These are phyloP conservation scores for Ardeotis arabs DNA, from an alignment of 2,113 vertebrate species.

Conservation along the genomic window DNA sequence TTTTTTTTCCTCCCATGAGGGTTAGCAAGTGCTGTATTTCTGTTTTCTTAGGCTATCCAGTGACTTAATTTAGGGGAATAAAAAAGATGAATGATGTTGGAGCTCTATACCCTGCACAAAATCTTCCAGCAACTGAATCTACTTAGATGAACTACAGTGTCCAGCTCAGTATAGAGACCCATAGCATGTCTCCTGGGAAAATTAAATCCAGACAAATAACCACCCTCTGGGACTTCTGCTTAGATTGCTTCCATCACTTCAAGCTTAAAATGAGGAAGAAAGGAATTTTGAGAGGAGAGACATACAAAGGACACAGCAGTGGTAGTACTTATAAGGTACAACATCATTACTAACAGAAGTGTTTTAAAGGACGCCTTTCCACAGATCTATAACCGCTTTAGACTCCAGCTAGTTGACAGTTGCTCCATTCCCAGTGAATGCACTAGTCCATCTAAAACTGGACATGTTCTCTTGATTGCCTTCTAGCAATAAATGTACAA, in stretches of 20 bases:
- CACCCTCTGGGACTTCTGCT: neutral
- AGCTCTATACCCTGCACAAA: neutral
- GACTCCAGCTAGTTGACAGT: neutral
- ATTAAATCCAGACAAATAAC: neutral
- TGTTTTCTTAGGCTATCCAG: neutral
- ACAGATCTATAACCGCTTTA: rapidly evolving
- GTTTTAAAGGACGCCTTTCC: neutral
- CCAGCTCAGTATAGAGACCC: neutral
- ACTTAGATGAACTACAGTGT: neutral
- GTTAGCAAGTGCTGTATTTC: neutral
- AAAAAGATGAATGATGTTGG: neutral
- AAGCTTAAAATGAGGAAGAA: neutral
- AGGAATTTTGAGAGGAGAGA: neutral
- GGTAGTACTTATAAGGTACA: neutral
- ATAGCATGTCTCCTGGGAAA: neutral
- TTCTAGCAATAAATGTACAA: neutral
- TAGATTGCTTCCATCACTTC: neutral
- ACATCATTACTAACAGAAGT: neutral
- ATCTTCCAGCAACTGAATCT: neutral
- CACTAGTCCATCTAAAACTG: neutral
- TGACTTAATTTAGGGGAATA: neutral
- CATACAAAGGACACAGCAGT: neutral
- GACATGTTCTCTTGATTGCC: neutral
- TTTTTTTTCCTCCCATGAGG: neutral
- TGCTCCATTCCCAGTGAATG: rapidly evolving